Evolutionary conservation across 1,140 invertebrate species (phyloP).

Genomic region (Caenorhabditis remanei): DNA sequence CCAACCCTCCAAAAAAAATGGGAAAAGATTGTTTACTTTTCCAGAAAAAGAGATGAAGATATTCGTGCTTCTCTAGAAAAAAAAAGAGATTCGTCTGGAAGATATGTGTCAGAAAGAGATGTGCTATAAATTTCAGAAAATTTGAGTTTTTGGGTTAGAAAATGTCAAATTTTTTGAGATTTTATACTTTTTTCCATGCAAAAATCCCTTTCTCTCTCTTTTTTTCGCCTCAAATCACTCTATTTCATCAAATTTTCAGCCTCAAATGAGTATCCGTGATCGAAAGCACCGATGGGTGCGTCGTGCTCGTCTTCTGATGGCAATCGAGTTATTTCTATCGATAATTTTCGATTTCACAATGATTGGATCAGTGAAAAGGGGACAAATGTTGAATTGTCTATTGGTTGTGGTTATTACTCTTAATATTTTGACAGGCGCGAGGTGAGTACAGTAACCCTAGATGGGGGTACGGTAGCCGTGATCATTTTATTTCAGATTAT

Average conservation of each 20-base stretch:
- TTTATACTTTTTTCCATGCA: no score
- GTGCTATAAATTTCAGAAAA: not conserved
- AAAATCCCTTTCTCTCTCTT: not conserved
- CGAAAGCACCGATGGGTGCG: slow-evolving; percentile 18
- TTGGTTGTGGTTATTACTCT: slow-evolving; percentile 10
- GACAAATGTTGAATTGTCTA: slow-evolving; percentile 2
- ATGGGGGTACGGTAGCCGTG: no score
- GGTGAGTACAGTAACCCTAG: not conserved
- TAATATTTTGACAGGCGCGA: not conserved
- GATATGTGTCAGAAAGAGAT: no score
- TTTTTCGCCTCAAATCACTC: not conserved
- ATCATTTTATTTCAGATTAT: not conserved
- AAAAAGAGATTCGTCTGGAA: not conserved
- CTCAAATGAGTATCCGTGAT: not conserved
- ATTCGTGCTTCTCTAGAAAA: not conserved
- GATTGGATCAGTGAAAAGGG: slow-evolving; percentile 23
- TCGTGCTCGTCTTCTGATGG: not conserved
- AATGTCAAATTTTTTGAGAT: no score
- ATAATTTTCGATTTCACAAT: slow-evolving; percentile 9
- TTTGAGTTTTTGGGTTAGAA: no score
- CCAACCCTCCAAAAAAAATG: slow-evolving; percentile 1
- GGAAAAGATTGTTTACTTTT: not conserved
- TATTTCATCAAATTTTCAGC: not conserved
- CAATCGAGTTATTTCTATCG: not conserved
- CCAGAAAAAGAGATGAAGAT: not conserved